Conservation (phyloP, 2,888 invertebrate species). For the Formica aserva region DNA sequence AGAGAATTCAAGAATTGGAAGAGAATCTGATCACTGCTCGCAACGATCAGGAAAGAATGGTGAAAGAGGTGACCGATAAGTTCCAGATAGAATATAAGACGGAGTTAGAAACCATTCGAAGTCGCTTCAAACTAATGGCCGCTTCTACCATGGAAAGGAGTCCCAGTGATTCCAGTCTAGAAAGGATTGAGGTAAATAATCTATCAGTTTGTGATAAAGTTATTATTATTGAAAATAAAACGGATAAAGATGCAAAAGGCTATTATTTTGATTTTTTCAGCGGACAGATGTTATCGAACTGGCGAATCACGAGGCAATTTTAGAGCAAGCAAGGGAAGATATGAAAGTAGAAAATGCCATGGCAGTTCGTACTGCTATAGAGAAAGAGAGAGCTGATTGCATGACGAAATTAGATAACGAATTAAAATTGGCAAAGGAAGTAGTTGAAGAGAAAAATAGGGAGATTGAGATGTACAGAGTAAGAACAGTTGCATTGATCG, state of each 20-base stretch:
- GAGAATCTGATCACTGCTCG: slow-evolving; percentile 82
- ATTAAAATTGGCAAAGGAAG: slow-evolving; percentile 85
- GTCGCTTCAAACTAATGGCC: slow-evolving; percentile 89
- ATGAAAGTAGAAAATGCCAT: slow-evolving; percentile 88
- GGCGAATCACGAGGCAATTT: slow-evolving; percentile 89
- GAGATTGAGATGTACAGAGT: slow-evolving; percentile 82
- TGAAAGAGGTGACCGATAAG: slow-evolving; percentile 90
- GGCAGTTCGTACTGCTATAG: slow-evolving; percentile 87
- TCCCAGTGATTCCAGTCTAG: slow-evolving; percentile 92
- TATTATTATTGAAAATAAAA: slow-evolving; percentile 20
- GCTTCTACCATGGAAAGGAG: slow-evolving; percentile 91
- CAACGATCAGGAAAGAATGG: slow-evolving; percentile 87
- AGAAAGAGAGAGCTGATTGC: slow-evolving; percentile 87
- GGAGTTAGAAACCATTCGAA: slow-evolving; percentile 89
- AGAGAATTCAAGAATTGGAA: slow-evolving; percentile 77
- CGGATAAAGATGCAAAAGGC: not conserved
- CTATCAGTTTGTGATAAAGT: not conserved
- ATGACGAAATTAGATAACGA: slow-evolving; percentile 86
- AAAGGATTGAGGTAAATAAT: slow-evolving; percentile 89
- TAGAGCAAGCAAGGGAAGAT: slow-evolving; percentile 90
- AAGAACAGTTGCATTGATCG: slow-evolving; percentile 88
- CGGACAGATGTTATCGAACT: slow-evolving; percentile 89
- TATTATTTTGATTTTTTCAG: slow-evolving; percentile 67
- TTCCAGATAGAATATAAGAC: slow-evolving; percentile 91
- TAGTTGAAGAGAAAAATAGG: slow-evolving; percentile 86